Percentiles rank a stretch among this genome's conserved stretches.
Evolutionary conservation across 92 coral and sea anemone species (phyloP).

Genomic region (Plumapathes pennacea): DNA sequence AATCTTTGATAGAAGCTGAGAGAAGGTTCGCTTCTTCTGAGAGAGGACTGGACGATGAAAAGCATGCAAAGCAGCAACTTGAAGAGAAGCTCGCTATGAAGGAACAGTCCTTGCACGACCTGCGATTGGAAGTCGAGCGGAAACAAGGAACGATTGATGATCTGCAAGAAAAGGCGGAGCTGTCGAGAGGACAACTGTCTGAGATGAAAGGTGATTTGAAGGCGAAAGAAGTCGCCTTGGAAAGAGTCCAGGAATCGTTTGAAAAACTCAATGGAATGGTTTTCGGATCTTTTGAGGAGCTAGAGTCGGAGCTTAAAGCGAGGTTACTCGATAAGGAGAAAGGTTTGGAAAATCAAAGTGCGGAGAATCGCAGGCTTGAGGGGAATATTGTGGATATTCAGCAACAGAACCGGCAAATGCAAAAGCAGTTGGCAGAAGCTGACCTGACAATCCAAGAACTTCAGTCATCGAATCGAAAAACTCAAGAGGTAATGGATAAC

Average conservation of each 20-base stretch:
- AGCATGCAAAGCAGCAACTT: constrained; percentile 50
- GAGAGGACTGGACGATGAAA: constrained; percentile 45
- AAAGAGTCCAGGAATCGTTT: constrained; percentile 84
- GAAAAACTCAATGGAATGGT: constrained; percentile 94
- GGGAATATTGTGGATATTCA: constrained; percentile 58
- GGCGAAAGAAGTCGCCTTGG: constrained; percentile 80
- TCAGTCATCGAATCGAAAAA: background rate
- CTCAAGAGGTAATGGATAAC: constrained; percentile 17
- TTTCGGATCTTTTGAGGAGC: constrained; percentile 90
- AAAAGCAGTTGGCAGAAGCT: constrained; percentile 37
- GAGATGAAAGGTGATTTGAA: constrained; percentile 63
- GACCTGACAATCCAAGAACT: constrained; percentile 11
- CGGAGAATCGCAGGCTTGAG: constrained; percentile 76
- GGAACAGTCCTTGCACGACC: constrained; percentile 40
- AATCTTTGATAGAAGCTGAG: constrained; percentile 60
- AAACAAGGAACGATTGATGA: constrained; percentile 34
- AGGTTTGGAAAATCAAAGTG: constrained; percentile 81
- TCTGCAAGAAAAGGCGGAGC: constrained; percentile 46
- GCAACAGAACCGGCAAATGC: constrained; percentile 59
- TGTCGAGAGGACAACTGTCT: constrained; percentile 50
- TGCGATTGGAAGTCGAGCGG: constrained; percentile 40
- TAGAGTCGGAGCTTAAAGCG: constrained; percentile 75
- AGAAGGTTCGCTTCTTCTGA: constrained; percentile 56
- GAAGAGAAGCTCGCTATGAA: constrained; percentile 43
- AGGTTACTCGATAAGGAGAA: constrained; percentile 79